Evolutionary conservation across 2,113 vertebrate genomes (phyloP).

Genomic region (Bubalus kerabau): DNA sequence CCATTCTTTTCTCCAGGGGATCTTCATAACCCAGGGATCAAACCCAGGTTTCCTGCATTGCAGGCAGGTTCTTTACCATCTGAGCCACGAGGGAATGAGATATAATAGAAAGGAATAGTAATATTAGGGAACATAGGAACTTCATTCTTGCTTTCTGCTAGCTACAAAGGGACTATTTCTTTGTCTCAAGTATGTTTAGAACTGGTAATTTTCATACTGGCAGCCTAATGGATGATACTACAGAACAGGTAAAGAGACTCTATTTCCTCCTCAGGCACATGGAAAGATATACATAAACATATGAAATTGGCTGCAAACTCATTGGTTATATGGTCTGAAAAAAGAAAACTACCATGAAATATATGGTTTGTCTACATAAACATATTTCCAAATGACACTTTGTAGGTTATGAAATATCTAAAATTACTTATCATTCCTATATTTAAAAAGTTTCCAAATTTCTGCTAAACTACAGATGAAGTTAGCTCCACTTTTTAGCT

Average conservation of each 20-base stretch:
- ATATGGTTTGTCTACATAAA: background rate
- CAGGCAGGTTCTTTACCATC: background rate
- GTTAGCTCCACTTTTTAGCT: background rate
- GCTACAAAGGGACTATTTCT: background rate
- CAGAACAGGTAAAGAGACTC: background rate
- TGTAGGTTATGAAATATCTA: background rate
- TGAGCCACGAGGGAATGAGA: background rate
- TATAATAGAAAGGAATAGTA: background rate
- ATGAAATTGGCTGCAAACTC: background rate
- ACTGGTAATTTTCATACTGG: background rate
- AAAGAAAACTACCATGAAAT: background rate
- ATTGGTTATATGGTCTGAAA: background rate
- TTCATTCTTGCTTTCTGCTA: background rate
- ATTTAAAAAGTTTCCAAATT: background rate
- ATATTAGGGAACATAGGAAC: background rate
- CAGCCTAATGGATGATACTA: background rate
- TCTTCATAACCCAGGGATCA: background rate
- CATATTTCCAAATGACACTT: background rate
- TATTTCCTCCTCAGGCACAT: background rate
- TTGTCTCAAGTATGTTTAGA: background rate
- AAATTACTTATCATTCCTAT: background rate
- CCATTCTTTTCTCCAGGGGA: background rate
- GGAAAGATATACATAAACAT: background rate
- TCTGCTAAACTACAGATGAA: slow-evolving; percentile 1
- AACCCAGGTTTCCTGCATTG: background rate